Evolutionary conservation across 1,140 invertebrate species (phyloP), one percentile per base, ranked within the genome.

Genomic region (Drosophila seguyi): DNA sequence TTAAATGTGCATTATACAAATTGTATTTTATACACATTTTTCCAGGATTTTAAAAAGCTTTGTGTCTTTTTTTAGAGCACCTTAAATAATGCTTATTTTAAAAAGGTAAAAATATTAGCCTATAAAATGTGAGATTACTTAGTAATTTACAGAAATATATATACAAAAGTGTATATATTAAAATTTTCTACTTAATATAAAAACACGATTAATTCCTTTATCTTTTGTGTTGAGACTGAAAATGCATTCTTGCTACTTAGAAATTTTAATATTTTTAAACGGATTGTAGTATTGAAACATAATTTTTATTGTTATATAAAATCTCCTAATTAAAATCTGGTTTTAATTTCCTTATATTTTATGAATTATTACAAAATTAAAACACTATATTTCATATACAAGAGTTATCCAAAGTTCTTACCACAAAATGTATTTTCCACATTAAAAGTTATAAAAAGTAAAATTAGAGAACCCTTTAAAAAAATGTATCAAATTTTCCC

Each of bases 401-500:
- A 31, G 10, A 31, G 10, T 31, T 22, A 1, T 22, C 2, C 6
- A 14, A 0, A 7, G 13, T 8, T 14, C 11, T 22, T 22, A 14
- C 10, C 14, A 8, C 1, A 47, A 0, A 16, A 25, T 25, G 0
- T 6, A n/a, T 4, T 47, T 52, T 52, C 6, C 6, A 18, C 3
- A 6, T 0, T 11, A 50, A 31, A 31, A 31, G 0, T 31, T 14
- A 13, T 4, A 10, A 11, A 18, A 29, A n/a, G n/a, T 18, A 31
- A 31, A n/a, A 4, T 34, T 1, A 4, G 0, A 14, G 4, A 42
- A 14, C 22, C 16, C 22, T 25, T 57, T 27, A 7, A 7, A 59
- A 59, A n/a, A n/a, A n/a, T n/a, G 27, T 1, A n/a, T 39, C 36
- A 22, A 20, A 69, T 65, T 79, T 45, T 63, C 39, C 36, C 1